Conservation (phyloP, 2,113 vertebrate species). For the Naja naja region DNA sequence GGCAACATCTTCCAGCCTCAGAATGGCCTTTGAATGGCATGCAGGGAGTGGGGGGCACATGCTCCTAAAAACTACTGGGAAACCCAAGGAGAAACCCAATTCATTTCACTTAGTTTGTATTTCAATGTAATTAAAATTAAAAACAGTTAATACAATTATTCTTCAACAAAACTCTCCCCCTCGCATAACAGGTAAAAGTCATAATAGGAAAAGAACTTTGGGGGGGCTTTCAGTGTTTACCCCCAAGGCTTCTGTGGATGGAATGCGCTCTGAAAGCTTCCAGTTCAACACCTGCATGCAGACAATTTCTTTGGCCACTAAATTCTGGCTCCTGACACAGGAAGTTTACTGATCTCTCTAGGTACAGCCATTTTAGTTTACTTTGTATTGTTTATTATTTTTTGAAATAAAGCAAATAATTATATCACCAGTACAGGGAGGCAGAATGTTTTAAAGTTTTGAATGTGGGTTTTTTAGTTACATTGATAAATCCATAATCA, state of each 20-base stretch:
- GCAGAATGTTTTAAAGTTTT: not conserved
- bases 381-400: not conserved
- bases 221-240: not conserved
- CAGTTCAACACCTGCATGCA: not conserved
- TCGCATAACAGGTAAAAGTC: not conserved
- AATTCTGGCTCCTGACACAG: not conserved
- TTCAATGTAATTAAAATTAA: not conserved
- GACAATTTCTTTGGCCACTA: not conserved
- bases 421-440: not conserved
- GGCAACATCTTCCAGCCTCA: not conserved
- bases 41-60: not conserved
- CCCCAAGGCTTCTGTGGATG: not conserved
- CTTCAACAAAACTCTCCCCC: not conserved
- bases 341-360: not conserved
- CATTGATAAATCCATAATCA: not conserved
- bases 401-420: not conserved
- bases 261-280: not conserved
- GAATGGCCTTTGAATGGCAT: not conserved
- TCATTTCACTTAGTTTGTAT: not conserved
- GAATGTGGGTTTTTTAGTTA: not conserved
- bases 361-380: not conserved
- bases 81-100: not conserved
- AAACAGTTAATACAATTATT: not conserved
- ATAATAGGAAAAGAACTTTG: not conserved
- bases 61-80: not conserved